Evolutionary conservation across 2,888 invertebrate species (phyloP).

Genomic region (Archips crataeganus): DNA sequence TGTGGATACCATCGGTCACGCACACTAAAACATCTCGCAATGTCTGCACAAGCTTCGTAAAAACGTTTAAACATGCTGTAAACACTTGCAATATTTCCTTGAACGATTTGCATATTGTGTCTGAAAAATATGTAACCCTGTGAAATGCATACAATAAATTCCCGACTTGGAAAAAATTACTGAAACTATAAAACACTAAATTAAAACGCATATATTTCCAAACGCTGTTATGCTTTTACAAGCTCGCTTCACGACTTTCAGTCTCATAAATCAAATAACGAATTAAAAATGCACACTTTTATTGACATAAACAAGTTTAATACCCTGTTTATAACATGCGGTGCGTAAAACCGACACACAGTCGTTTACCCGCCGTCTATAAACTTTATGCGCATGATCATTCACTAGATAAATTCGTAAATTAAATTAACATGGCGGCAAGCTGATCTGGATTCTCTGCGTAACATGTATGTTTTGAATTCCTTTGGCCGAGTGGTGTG

Average conservation of each 20-base stretch:
- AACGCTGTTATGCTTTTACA: not conserved
- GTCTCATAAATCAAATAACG: slow-evolving; percentile 24
- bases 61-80: too few species aligned
- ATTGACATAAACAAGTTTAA: slow-evolving; percentile 46
- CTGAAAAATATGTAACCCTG: too few species aligned
- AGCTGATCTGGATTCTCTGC: slow-evolving; percentile 54
- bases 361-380: slow-evolving; percentile 75
- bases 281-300: slow-evolving; percentile 33
- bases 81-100: too few species aligned
- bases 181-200: not conserved
- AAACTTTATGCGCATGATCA: slow-evolving; percentile 82
- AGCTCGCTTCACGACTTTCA: not conserved
- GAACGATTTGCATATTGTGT: too few species aligned
- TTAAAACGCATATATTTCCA: not conserved
- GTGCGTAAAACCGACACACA: slow-evolving; percentile 61
- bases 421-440: slow-evolving; percentile 68
- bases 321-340: slow-evolving; percentile 54
- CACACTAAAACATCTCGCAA: too few species aligned
- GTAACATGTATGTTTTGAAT: slow-evolving; percentile 52
- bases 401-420: slow-evolving; percentile 82
- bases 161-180: not conserved
- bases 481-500: slow-evolving; percentile 46
- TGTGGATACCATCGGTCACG: too few species aligned
- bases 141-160: too few species aligned
- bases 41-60: too few species aligned